Evolutionary conservation across 2,888 invertebrate genomes (phyloP), one percentile per base, ranked within the genome.

Genomic region (Pyrochroa serraticornis): DNA sequence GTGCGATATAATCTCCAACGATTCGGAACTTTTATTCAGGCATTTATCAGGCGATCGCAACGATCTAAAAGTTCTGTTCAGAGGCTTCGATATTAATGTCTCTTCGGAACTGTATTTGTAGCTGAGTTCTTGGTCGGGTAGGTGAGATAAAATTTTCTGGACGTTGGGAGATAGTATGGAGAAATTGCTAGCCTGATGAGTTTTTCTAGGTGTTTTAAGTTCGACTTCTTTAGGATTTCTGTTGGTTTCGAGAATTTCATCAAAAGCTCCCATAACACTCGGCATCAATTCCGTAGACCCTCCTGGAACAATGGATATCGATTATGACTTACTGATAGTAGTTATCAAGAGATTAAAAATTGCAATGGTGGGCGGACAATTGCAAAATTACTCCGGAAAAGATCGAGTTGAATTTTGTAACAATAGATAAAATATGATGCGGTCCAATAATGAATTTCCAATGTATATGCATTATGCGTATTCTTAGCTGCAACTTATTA

Each of bases 221-320:
- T 70, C 63, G 43, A 57, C 35, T 36, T 55, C 41, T 30, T 64
- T 53, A 31, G 65, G 58, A 43, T 55, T 66, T 43, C 65, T 68
- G 50, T 62, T 72, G 58, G 81, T 82, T 69, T 82, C 85, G 70
- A 83, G 83, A 66, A 93, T 83, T 64, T 90, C 90, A 82, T 95
- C 94, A 79, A 93, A 93, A 80, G 93, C 90, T 64, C 91, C 91
- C 80, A 95, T 85, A 63, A 94, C 84, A 67, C 91, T 90, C 58
- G 93, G 92, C 77, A 92, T 89, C 78, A 95, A 83, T 78, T 95
- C 94, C 71, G 90, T 89, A 69, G 92, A 90, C 75, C 91, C 89
- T 79, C 93, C 94, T 94, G 87, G 5, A 41, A 85, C 69, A 75
- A 81, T 73, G 76, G 59, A 69, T 72, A 74, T 67, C 63, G 58